phyloP scores from a whole-genome alignment of 2,797 vertebrate species.

The Coranthus polyacanthus region DNA sequence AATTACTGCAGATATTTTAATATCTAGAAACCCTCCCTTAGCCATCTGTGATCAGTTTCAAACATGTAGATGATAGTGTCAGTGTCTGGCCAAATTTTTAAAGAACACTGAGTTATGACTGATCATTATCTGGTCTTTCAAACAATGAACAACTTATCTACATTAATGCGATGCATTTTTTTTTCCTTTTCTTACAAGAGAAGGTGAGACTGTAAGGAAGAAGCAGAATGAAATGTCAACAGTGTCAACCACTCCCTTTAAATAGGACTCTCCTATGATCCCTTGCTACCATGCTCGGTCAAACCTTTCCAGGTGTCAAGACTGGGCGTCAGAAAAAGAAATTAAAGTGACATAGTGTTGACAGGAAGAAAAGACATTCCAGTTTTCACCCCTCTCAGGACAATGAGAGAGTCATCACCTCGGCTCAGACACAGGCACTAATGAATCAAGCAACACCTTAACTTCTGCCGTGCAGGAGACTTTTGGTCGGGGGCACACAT shows the following conservation, averaged over 20 bases:
- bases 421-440: constrained; percentile 90
- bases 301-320: constrained; percentile 88
- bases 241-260: constrained; percentile 87
- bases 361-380: constrained; percentile 90
- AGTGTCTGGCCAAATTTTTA: constrained; percentile 63
- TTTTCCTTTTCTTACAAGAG: constrained; percentile 77
- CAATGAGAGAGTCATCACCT: constrained; percentile 90
- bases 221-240: constrained; percentile 89
- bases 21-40: constrained; percentile 69
- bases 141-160: constrained; percentile 68
- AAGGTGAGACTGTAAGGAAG: constrained; percentile 74
- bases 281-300: constrained; percentile 81
- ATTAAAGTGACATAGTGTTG: constrained; percentile 94
- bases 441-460: constrained; percentile 98
- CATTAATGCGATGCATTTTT: constrained; percentile 64
- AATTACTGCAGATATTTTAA: constrained; percentile 77
- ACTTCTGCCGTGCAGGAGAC: constrained; percentile 89
- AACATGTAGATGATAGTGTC: constrained; percentile 72
- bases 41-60: constrained; percentile 74
- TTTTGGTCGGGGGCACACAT: constrained; percentile 89
- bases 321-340: constrained; percentile 87
- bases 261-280: constrained; percentile 87
- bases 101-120: constrained; percentile 77
- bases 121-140: constrained; percentile 79
- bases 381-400: constrained; percentile 88